phyloP scores from a whole-genome alignment of 2,888 invertebrate species.

The Dromius quadrimaculatus region DNA sequence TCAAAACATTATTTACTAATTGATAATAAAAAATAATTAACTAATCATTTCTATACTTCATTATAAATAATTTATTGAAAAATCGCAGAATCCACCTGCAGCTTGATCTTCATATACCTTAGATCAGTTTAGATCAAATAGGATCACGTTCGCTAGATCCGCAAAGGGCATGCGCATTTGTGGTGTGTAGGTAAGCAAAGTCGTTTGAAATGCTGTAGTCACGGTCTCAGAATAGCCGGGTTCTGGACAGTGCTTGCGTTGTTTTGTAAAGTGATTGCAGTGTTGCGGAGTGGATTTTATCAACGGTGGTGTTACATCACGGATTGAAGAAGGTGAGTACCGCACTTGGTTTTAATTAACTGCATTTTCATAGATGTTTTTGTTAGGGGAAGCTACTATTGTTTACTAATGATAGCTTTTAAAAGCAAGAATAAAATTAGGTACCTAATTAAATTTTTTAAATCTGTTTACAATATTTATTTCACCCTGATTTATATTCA shows the following conservation, averaged over 20 bases:
- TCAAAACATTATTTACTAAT: too few relatives aligned
- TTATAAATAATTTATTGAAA: too few relatives aligned
- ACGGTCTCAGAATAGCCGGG: constrained; percentile 39
- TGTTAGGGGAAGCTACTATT: too few relatives aligned
- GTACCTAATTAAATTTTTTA: too few relatives aligned
- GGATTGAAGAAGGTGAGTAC: constrained; percentile 23
- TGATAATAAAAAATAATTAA: too few relatives aligned
- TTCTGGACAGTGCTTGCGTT: constrained; percentile 35
- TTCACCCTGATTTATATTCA: too few relatives aligned
- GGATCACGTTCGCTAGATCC: constrained; percentile 5
- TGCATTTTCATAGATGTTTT: not conserved
- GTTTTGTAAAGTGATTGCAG: constrained; percentile 35
- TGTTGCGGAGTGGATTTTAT: constrained; percentile 21
- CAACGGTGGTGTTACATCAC: constrained; percentile 35
- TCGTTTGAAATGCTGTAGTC: constrained; percentile 35
- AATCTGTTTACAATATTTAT: too few relatives aligned
- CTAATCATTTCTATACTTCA: too few relatives aligned
- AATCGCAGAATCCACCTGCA: constrained; percentile 25
- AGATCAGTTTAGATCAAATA: constrained; percentile 10
- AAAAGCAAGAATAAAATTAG: too few relatives aligned
- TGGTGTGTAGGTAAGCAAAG: constrained; percentile 17
- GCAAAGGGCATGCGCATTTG: constrained; percentile 20
- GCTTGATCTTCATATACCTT: not conserved
- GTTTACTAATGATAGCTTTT: too few relatives aligned
- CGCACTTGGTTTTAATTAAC: not conserved